A percentile compares a stretch with the other conserved stretches of the same genome.
Evolutionary conservation across 2,888 invertebrate genomes (phyloP).

Genomic region (Hartigia nigra): DNA sequence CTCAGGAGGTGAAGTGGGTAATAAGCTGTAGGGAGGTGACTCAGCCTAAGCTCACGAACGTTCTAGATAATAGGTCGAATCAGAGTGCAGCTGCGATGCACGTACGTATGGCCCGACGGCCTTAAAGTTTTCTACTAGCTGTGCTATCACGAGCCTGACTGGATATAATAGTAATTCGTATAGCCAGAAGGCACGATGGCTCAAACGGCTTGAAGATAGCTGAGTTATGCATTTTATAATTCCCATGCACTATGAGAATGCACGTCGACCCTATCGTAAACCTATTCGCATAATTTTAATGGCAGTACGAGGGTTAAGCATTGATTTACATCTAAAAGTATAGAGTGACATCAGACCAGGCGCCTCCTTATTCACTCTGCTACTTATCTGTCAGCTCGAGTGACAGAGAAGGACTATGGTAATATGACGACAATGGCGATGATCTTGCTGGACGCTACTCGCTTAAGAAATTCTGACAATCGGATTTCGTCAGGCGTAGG

Average conservation of each 20-base stretch:
- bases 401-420: conserved; percentile 2
- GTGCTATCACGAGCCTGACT: not conserved
- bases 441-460: too few species aligned
- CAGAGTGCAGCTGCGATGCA: not conserved
- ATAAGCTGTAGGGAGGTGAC: not conserved
- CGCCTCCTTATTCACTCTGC: not conserved
- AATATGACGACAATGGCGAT: conserved; percentile 18
- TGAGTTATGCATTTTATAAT: not conserved
- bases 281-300: conserved; percentile 16
- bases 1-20: not conserved
- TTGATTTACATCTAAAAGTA: conserved; percentile 23
- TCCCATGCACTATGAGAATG: not conserved
- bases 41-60: not conserved
- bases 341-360: conserved; percentile 33
- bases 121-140: not conserved
- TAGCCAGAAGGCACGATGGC: too few species aligned
- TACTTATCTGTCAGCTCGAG: not conserved
- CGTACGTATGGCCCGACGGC: not conserved
- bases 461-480: not conserved
- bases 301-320: not conserved
- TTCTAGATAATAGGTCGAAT: not conserved
- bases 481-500: not conserved
- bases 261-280: not conserved
- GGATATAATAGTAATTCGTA: not conserved
- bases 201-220: not conserved